A percentile compares a stretch with the other conserved stretches of the same genome.
phyloP scores from a whole-genome alignment of 2,797 vertebrate species.

The Onychomys arenicola region DNA sequence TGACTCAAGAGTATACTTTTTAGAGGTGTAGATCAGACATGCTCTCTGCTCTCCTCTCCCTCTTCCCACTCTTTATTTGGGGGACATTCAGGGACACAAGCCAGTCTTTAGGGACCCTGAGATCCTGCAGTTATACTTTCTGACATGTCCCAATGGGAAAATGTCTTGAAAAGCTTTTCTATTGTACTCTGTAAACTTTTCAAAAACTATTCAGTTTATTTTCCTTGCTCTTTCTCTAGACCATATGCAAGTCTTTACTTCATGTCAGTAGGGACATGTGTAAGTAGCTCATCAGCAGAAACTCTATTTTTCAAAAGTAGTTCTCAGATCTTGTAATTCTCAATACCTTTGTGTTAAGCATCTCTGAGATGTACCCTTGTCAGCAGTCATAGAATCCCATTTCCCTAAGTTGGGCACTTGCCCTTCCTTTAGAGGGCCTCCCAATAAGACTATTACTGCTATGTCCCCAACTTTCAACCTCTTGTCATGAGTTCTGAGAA shows the following conservation, averaged over 20 bases:
- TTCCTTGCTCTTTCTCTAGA: not conserved
- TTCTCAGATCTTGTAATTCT: not conserved
- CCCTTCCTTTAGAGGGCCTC: not conserved
- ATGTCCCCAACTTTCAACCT: not conserved
- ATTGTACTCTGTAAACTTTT: not conserved
- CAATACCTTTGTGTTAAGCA: not conserved
- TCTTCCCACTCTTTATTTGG: not conserved
- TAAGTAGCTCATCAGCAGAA: not conserved
- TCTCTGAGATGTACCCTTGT: not conserved
- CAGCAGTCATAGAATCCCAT: rapidly evolving
- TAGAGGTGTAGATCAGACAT: not conserved
- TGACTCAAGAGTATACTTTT: not conserved
- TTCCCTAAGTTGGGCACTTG: not conserved
- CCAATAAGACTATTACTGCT: not conserved
- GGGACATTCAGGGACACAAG: too few relatives aligned
- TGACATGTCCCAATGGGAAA: not conserved
- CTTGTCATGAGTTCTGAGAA: not conserved
- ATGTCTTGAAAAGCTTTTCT: not conserved
- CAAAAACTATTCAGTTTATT: not conserved
- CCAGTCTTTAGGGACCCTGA: not conserved
- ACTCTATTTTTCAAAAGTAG: not conserved
- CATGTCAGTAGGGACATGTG: not conserved
- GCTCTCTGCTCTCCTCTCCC: not conserved
- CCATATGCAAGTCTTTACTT: not conserved
- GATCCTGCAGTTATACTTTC: not conserved